Evolutionary conservation across 2,113 vertebrate genomes (phyloP).

Genomic region (Uria lomvia): DNA sequence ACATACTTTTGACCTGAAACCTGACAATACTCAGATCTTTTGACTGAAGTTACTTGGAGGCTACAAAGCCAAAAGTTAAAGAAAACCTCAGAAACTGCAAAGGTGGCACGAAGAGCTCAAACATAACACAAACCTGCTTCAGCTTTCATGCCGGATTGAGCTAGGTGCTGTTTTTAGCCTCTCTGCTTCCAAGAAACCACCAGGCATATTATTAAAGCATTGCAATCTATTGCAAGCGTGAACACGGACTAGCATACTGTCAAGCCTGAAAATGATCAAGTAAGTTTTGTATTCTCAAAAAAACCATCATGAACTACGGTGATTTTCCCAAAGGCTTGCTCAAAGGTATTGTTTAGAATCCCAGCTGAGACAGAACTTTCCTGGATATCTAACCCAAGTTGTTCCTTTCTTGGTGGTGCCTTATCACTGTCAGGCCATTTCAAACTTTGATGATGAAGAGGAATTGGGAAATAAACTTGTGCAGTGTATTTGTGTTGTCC

Average conservation of each 20-base stretch:
- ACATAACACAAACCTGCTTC: background rate
- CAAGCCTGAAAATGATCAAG: constrained; percentile 56
- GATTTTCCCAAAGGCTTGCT: background rate
- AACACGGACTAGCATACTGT: background rate
- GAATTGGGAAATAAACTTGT: background rate
- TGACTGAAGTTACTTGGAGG: background rate
- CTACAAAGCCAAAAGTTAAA: background rate
- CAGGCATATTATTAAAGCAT: background rate
- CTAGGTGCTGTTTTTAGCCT: background rate
- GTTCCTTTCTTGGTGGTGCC: background rate
- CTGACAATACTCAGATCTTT: constrained; percentile 6
- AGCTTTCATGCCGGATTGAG: background rate
- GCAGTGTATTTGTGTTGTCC: background rate
- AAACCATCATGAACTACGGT: background rate
- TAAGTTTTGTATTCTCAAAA: constrained; percentile 6
- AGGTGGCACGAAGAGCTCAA: background rate
- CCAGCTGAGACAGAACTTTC: background rate
- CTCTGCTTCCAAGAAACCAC: background rate
- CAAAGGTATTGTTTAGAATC: background rate
- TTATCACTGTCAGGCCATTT: background rate
- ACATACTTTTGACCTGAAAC: constrained; percentile 33
- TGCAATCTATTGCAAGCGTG: background rate
- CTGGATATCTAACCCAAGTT: background rate
- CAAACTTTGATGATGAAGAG: background rate
- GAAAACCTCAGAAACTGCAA: background rate